Evolutionary conservation across 2,888 invertebrate genomes (phyloP).

Genomic region (Anoplius nigerrimus): DNA sequence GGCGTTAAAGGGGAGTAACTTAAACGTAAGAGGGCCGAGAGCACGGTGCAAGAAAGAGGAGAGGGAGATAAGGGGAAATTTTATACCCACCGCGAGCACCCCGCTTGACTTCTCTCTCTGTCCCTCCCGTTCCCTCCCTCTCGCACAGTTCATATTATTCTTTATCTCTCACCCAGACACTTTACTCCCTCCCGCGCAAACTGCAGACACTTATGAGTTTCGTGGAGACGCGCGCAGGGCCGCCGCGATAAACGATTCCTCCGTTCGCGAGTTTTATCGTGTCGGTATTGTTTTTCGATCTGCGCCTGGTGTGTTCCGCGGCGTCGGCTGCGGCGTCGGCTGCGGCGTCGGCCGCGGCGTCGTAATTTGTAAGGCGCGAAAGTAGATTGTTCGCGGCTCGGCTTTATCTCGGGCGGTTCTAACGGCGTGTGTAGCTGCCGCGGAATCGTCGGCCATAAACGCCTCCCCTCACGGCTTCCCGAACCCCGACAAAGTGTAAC

Average conservation of each 20-base stretch:
- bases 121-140: constrained; percentile 23
- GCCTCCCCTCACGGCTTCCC: too few species aligned
- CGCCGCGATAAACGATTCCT: constrained; percentile 47
- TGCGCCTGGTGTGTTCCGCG: too few species aligned
- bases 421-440: too few species aligned
- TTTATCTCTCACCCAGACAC: constrained; percentile 8
- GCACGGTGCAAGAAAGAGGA: constrained; percentile 15
- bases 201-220: background rate
- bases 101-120: constrained; percentile 33
- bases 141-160: constrained; percentile 16
- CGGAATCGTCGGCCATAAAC: too few species aligned
- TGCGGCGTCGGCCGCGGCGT: too few species aligned
- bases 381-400: too few species aligned
- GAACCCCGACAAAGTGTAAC: too few species aligned
- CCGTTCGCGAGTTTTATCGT: constrained; percentile 41
- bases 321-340: too few species aligned
- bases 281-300: constrained; percentile 46
- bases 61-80: constrained; percentile 22
- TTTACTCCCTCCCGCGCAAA: constrained; percentile 19
- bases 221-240: background rate
- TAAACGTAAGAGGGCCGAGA: constrained; percentile 27
- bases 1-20: constrained; percentile 55
- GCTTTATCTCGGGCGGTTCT: too few species aligned
- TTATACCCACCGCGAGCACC: constrained; percentile 7
- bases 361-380: too few species aligned